Evolutionary conservation across 2,113 vertebrate species (phyloP), one percentile per base, ranked within the genome.

Genomic region (Oryzias curvinotus): DNA sequence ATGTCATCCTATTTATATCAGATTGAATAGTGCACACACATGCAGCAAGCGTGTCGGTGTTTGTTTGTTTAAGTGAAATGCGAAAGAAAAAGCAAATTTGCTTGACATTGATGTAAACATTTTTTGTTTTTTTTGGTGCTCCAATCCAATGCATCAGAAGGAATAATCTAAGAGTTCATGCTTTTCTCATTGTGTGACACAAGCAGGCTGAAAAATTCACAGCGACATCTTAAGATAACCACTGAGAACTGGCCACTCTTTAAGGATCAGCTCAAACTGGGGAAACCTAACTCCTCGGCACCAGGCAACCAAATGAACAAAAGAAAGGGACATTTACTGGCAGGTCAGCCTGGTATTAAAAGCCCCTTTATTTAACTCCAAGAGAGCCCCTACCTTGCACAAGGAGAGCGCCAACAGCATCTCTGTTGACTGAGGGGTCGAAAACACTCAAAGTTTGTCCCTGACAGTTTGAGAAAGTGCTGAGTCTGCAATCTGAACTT

Each of bases 401-500:
- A 4, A 36, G 30, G 56, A 19, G 60, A 14, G 18, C 49, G 21
- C 57, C 65, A 10, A 15, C 52, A 49, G 62, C 54, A 28, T 62
- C 74, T 60, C 77, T 18, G 55, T 56, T 62, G 68, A 66, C 51
- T 47, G 18, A 72, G 53, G 36, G 25, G 46, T 26, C 4, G 41
- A 80, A 47, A 68, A 86, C 79, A 77, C 82, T 88, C 77, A 71
- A 80, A 85, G 81, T 87, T 88, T 81, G 82, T 85, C 77, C 64
- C 77, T 68, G 76, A 79, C 84, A 85, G 82, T 78, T 83, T 23
- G 56, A 23, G 63, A 65, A 85, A 82, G 75, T 77, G 85, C 87
- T 85, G 89, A 87, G 76, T 90, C 75, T 57, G 81, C 85, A 83
- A 85, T 86, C 73, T 80, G 71, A 70, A 73, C 81, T 67, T 87